A percentile compares a stretch with the other conserved stretches of the same genome.
Evolutionary conservation across 2,797 vertebrate species (phyloP).

Genomic region (Tenualosa thibaudeaui): DNA sequence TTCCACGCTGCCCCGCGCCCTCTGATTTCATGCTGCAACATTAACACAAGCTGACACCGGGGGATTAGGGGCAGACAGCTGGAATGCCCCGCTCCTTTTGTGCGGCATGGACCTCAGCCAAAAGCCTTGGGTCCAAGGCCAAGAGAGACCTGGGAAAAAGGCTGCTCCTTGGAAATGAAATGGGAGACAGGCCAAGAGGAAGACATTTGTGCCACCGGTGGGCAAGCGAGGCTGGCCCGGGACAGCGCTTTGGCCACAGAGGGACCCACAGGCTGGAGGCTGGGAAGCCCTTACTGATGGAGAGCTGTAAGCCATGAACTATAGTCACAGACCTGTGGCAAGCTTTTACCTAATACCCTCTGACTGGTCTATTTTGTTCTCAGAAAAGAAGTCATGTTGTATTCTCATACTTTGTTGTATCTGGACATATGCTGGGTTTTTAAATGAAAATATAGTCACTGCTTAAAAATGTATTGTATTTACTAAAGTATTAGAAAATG

Average conservation of each 20-base stretch:
- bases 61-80: constrained; percentile 99
- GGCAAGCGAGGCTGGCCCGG: constrained; percentile 53
- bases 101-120: constrained; percentile 91
- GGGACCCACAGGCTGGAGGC: neutral
- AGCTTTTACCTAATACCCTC: neutral
- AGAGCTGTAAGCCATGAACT: constrained; percentile 25
- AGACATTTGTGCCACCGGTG: constrained; percentile 69
- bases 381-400: neutral
- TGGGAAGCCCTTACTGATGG: constrained; percentile 4
- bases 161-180: constrained; percentile 73
- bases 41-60: constrained; percentile 98
- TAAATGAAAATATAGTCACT: neutral
- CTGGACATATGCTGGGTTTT: neutral
- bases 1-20: constrained; percentile 89
- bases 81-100: constrained; percentile 96
- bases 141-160: constrained; percentile 79
- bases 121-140: constrained; percentile 87
- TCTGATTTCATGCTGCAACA: constrained; percentile 97
- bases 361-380: neutral
- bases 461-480: neutral
- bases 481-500: neutral
- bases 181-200: constrained; percentile 67
- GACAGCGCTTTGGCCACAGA: constrained; percentile 39
- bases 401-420: neutral
- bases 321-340: neutral